Evolutionary conservation across 2,888 invertebrate species (phyloP), one percentile per base, ranked within the genome.

Genomic region (Tryphoninae sp.): DNA sequence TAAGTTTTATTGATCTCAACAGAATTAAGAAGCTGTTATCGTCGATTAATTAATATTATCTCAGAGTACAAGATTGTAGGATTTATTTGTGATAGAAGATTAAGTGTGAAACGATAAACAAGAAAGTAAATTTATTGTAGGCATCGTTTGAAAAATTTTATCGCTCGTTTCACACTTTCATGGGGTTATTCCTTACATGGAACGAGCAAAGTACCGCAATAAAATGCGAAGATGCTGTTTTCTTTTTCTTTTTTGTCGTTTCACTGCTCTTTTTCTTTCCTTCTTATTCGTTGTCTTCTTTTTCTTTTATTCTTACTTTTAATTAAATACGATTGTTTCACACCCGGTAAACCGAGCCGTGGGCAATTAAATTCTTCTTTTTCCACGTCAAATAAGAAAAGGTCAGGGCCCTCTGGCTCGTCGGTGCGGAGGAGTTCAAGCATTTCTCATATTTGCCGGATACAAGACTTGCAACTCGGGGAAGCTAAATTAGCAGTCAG

Each of bases 401-500:
- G 85, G 84, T 85, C 84, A 84, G 81, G 75, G 75, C 80, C 85
- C 83, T 84, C 83, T 84, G 79, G 62, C 73, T 73, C 73, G 68
- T 19, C 58, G 40, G 62, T 83, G 80, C 73, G 82, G 69, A 78
- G 73, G 79, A 75, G 83, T 82, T 79, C 72, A 78, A 74, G 78
- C 69, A 82, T 83, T 83, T 78, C 82, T 83, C 82, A 83, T 84
- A 76, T 85, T 81, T 72, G 76, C 84, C 83, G 79, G 82, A 86
- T 88, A 76, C 84, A 86, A 86, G 84, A 80, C 80, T 84, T 84
- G 78, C 78, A 84, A 71, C 74, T 78, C 74, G 45, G 53, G 83
- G 77, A 73, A 82, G 78, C 65, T 84, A 84, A 84, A 81, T 86
- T 84, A 83, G 81, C 81, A 77, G 65, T 74, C 86, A 86, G 86